Evolutionary conservation across 2,113 vertebrate species (phyloP).

Genomic region (Periophthalmus modestus): DNA sequence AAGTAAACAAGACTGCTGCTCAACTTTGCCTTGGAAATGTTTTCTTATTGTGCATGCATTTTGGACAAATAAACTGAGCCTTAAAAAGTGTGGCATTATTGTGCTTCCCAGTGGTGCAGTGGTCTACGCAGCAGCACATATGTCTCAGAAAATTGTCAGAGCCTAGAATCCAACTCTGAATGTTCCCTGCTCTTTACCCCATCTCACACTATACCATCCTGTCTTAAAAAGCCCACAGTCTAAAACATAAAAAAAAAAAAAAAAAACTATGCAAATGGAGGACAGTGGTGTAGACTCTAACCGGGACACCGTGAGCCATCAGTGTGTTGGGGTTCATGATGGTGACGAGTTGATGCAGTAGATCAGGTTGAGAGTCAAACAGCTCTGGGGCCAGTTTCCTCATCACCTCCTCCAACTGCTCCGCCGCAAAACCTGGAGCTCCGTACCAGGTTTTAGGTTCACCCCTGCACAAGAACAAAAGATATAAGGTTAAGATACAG

Average conservation of each 20-base stretch:
- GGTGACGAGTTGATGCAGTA: slow-evolving; percentile 98
- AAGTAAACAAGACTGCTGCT: no score
- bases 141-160: no score
- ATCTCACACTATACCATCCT: no score
- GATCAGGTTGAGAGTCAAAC: slow-evolving; percentile 95
- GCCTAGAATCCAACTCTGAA: no score
- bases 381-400: slow-evolving; percentile 96
- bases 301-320: slow-evolving; percentile 95
- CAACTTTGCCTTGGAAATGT: no score
- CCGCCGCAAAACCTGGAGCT: slow-evolving; percentile 93
- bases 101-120: no score
- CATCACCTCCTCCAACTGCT: slow-evolving; percentile 96
- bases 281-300: slow-evolving; percentile 47
- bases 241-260: background rate
- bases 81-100: no score
- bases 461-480: slow-evolving; percentile 78
- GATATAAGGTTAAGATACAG: background rate
- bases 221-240: no score
- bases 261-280: background rate
- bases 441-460: slow-evolving; percentile 99
- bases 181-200: no score
- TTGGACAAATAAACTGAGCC: no score
- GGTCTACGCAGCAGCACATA: no score
- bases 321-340: slow-evolving; percentile 99
- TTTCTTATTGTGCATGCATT: no score